Evolutionary conservation across 2,888 invertebrate genomes (phyloP), one percentile per base, ranked within the genome.

Genomic region (Diloba caeruleocephala): DNA sequence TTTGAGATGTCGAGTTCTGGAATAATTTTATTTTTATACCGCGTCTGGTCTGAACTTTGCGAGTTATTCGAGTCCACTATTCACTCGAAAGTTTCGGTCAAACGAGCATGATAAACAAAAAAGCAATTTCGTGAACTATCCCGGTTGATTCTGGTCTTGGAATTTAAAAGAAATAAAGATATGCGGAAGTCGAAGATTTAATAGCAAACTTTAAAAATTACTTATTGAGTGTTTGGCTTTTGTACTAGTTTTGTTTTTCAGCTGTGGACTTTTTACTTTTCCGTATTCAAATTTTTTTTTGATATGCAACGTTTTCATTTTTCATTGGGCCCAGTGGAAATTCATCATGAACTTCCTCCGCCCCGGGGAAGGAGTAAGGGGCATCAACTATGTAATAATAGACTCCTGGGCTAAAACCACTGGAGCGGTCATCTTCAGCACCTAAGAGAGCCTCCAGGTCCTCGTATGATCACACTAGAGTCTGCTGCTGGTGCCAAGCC

Each of bases 1-100:
- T 58, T 41, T 44, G 43, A 46, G 37, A 42, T 26, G 26, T 36
- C 32, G 79, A 79, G 58, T 76, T 79, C 53, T 59, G 65, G 71
- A 74, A 84, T 82, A 82, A 82, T 82, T n/a, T 84, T 79, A 81
- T 82, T 85, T 81, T 79, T 81, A 74, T 77, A 71, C 75, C 75
- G 68, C 64, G 25, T 32, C 31, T 73, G 72, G 70, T 48, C 54
- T 60, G 42, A 53, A 62, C 62, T 67, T 61, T 44, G 45, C 26
- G 31, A 58, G 77, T 81, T 78, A 81, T 66, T 60, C 71, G 72
- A 78, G 79, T 79, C 74, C 28, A 23, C 65, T 53, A 64, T 58
- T 53, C 39, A 29, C 28, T 41, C 56, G 53, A 49, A 38, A 65
- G 73, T 64, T 78, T 74, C 44, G 45, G 58, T 59, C 60, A 64